Conservation (phyloP, 2,113 vertebrate species). For the Engystomops pustulosus region DNA sequence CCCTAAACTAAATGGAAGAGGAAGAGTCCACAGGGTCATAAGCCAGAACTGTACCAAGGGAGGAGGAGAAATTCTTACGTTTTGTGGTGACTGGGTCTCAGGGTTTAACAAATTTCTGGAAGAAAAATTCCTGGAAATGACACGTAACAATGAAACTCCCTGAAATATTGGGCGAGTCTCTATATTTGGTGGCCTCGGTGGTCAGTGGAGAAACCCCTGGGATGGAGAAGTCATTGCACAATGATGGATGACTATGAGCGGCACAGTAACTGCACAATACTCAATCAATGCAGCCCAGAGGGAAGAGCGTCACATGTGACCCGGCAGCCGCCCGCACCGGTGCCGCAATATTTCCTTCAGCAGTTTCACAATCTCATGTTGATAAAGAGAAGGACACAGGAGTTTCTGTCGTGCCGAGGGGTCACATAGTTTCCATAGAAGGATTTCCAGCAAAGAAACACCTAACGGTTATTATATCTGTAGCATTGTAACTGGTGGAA, state of each 20-base stretch:
- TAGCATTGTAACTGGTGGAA: too few species aligned
- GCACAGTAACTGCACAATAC: neutral
- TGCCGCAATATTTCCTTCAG: neutral
- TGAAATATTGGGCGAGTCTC: neutral
- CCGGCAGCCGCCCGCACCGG: neutral
- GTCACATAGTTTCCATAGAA: neutral
- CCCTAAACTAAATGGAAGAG: neutral
- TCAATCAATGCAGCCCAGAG: conserved; percentile 37
- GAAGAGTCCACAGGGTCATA: neutral
- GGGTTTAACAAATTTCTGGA: neutral
- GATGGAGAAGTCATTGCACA: conserved; percentile 7
- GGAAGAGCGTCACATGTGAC: conserved; percentile 27
- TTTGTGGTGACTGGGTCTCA: too few species aligned
- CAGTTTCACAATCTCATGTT: neutral
- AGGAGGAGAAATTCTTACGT: neutral
- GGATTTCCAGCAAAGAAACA: neutral
- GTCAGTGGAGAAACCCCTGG: neutral
- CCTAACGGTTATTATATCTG: neutral
- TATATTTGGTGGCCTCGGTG: neutral
- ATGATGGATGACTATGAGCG: conserved; percentile 39
- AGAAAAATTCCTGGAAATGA: neutral
- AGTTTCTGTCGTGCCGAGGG: neutral
- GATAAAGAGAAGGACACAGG: conserved; percentile 15
- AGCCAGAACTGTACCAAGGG: neutral
- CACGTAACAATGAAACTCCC: neutral